Percentiles rank a stretch among this genome's conserved stretches.
Evolutionary conservation across 2,888 invertebrate species (phyloP).

Genomic region (Sinopyrophorus schimmeli): DNA sequence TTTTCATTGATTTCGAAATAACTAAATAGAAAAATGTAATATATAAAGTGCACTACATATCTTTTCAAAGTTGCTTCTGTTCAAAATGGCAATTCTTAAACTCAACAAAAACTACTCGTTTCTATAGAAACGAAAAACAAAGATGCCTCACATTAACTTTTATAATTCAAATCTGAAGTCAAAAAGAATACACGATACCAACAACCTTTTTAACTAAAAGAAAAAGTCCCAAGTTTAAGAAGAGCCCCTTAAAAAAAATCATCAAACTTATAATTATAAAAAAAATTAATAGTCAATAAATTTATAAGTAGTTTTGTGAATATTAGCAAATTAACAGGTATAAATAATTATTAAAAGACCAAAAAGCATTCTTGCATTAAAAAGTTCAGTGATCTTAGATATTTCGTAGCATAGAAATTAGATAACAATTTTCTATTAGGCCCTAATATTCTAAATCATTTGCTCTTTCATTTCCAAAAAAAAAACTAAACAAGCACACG

Average conservation of each 20-base stretch:
- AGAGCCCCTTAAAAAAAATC: too few relatives aligned
- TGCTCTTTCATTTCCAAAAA: slow-evolving; percentile 5
- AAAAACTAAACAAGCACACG: too few relatives aligned
- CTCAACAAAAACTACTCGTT: slow-evolving; percentile 4
- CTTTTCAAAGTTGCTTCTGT: too few relatives aligned
- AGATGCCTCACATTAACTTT: too few relatives aligned
- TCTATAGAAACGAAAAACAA: slow-evolving; percentile 10
- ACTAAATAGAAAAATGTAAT: too few relatives aligned
- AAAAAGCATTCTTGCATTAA: slow-evolving; percentile 25
- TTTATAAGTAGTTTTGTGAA: slow-evolving; percentile 24
- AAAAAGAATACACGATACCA: too few relatives aligned
- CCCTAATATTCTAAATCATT: slow-evolving; percentile 6
- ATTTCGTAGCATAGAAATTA: slow-evolving; percentile 13
- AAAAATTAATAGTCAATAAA: slow-evolving; percentile 28
- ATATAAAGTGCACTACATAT: slow-evolving; percentile 21
- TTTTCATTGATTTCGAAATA: slow-evolving; percentile 12
- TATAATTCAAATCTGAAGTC: too few relatives aligned
- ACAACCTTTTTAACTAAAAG: too few relatives aligned
- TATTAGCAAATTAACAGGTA: slow-evolving; percentile 26
- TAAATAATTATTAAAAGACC: slow-evolving; percentile 27
- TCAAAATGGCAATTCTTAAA: too few relatives aligned
- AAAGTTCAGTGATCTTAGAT: slow-evolving; percentile 23
- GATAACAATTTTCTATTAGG: neutral
- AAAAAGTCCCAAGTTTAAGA: too few relatives aligned
- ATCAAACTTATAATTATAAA: too few relatives aligned